Evolutionary conservation across 2,797 vertebrate genomes (phyloP), one percentile per base, ranked within the genome.

Genomic region (Gastrophryne carolinensis): DNA sequence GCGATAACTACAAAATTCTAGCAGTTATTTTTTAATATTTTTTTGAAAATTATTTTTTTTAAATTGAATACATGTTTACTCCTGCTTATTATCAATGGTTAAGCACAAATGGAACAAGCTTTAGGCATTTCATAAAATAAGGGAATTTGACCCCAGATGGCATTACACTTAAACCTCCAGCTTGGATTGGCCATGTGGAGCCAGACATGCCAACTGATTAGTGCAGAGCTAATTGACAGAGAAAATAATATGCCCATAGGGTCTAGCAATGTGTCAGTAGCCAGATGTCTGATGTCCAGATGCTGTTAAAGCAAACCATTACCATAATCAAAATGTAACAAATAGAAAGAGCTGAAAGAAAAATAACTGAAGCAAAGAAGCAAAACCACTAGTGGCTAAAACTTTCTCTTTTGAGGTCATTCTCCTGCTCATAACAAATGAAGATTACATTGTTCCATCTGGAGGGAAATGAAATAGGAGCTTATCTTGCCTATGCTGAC

Each of bases 381-480:
- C 23, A 34, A n/a, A 61, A 24, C 64, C 34, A 70, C 11, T 21
- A 19, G 27, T 64, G 58, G 29, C 7, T 35, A 52, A 27, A 49
- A 5, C 68, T 64, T 54, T 29, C 30, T 37, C 34, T 72, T n/a
- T n/a, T 17, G 13, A 78, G 34, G 61, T 72, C 52, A 30, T 66
- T 65, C 60, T 71, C 65, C 54, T 17, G 3, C 35, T 66, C 61
- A 60, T 60, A 72, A 19, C 35, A 37, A 78, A 57, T 37, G 50
- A 71, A 57, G 30, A 78, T 66, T 50, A 66, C 53, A 78, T 72
- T 78, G 75, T 77, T 77, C 67, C 23, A 52, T 77, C 67, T 65
- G 30, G 50, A 64, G 75, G 53, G 75, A 72, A 72, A 72, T 78
- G 17, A 78, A 72, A 78, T 78, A n/a, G 32, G 5, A 66, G 68